Base-by-base conservation (phyloP, 1,140 invertebrate species). In the Hyles euphorbiae region DNA sequence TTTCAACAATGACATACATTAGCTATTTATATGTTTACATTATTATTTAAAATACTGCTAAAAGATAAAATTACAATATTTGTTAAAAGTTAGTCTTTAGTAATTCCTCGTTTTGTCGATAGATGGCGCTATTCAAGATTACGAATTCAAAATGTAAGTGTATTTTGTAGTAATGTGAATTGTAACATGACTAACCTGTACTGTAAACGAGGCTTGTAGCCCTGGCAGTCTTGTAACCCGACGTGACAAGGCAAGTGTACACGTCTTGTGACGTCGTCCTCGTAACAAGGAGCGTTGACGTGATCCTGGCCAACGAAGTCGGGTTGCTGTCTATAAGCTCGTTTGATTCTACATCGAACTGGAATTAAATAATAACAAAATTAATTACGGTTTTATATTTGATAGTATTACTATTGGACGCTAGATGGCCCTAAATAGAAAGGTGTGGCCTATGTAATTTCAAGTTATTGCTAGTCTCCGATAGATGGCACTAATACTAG, bases 241-340 rank as follows among this genome's bases (percentile, higher is more conserved):
- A 87, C 8, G 91, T 87, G 1, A 93, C 94, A 1, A 94, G 89
- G 70, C 96, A 97, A 8, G 93, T 93, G 78, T 95, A 96, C n/a
- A 87, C 76, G 9, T 91, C 71, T 0, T 63, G 53, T 0, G 12
- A 52, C 0, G 61, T 62, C 0, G 67, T 57, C 12, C 64, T 58
- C 0, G 74, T 50, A 2, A 83, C 63, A 3, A 87, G 60, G 12
- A 96, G 90, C 12, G 93, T 92, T 0, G 94, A 94, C 3, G 88
- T 83, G 1, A 94, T 89, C 11, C 91, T 90, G 1, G 91, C 93
- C 44, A 95, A 70, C 0, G 92, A 92, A 9, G 78, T 80, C 0
- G 86, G 81, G 45, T 87, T 87, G 5, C 80, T 78, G 62, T 91
- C 89, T 51, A 89, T 87, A 33, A 92, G 74, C 36, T 87, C 76